A percentile compares a stretch with the other conserved stretches of the same genome.
These are phyloP conservation scores for Junco hyemalis DNA, from an alignment of 2,113 vertebrate genomes.

Conservation along the genomic window DNA sequence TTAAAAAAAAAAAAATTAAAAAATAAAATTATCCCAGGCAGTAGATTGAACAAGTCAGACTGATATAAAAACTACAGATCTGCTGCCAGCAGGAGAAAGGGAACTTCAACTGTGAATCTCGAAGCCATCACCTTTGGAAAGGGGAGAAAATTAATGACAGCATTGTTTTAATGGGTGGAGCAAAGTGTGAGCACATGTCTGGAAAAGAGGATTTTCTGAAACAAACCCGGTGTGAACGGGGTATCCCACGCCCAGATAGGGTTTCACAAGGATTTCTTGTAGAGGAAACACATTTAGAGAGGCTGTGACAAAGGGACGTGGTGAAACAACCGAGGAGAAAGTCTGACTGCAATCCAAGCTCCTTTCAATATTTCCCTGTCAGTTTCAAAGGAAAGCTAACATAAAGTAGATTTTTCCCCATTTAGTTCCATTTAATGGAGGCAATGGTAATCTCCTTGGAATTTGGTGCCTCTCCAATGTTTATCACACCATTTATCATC, in stretches of 20 bases:
- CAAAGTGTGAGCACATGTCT: background rate
- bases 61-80: slow-evolving; percentile 15
- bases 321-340: background rate
- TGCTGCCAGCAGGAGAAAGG: background rate
- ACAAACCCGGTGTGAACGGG: accelerated
- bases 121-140: background rate
- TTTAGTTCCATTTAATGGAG: background rate
- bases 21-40: background rate
- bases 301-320: background rate
- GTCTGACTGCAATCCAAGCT: background rate
- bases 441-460: slow-evolving; percentile 14
- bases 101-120: background rate
- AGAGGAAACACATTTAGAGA: background rate
- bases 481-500: slow-evolving; percentile 42
- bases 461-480: slow-evolving; percentile 30
- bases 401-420: background rate
- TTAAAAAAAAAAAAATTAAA: background rate
- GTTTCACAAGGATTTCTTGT: background rate
- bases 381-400: background rate
- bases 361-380: background rate
- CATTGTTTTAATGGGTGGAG: background rate
- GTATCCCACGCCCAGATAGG: background rate
- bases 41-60: background rate
- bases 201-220: background rate
- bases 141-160: background rate